A percentile compares a stretch with the other conserved stretches of the same genome.
phyloP scores from a whole-genome alignment of 92 coral and sea anemone genomes.

The Palythoa heliodiscus region DNA sequence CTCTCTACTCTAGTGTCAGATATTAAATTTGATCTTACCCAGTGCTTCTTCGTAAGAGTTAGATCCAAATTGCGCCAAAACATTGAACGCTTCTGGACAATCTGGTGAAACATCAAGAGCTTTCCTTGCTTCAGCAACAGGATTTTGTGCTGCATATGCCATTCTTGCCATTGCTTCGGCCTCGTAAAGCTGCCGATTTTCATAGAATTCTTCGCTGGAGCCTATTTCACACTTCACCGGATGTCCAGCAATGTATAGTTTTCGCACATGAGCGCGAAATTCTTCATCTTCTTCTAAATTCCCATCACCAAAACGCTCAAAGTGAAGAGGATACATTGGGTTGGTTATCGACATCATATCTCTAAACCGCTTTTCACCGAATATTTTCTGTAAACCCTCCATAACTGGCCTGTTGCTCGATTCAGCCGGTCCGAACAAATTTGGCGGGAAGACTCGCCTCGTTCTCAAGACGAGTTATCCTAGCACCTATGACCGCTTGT shows the following conservation, averaged over 20 bases:
- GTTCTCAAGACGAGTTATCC: slow-evolving; percentile 38
- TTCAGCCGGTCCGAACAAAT: not conserved
- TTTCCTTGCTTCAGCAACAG: slow-evolving; percentile 57
- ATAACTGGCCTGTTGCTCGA: not conserved
- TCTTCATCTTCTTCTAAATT: slow-evolving; percentile 60
- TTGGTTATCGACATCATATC: slow-evolving; percentile 60
- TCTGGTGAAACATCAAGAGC: slow-evolving; percentile 65
- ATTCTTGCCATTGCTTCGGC: slow-evolving; percentile 62
- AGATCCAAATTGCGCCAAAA: slow-evolving; percentile 65
- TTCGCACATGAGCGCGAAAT: slow-evolving; percentile 51
- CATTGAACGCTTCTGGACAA: slow-evolving; percentile 79
- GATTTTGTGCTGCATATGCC: slow-evolving; percentile 60
- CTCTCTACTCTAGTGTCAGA: not conserved
- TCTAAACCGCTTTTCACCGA: slow-evolving; percentile 59
- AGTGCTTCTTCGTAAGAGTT: slow-evolving; percentile 72
- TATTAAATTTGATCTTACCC: slow-evolving; percentile 51
- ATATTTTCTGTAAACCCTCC: slow-evolving; percentile 49
- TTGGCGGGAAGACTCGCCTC: slow-evolving; percentile 54
- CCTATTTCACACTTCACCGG: slow-evolving; percentile 59
- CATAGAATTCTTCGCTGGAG: slow-evolving; percentile 43
- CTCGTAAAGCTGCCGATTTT: slow-evolving; percentile 48
- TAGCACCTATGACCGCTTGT: not conserved
- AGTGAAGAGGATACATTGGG: slow-evolving; percentile 72
- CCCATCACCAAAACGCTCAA: slow-evolving; percentile 72
- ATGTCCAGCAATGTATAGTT: slow-evolving; percentile 32